Evolutionary conservation across 1,140 invertebrate species (phyloP).

Genomic region (Brachionus sp.): DNA sequence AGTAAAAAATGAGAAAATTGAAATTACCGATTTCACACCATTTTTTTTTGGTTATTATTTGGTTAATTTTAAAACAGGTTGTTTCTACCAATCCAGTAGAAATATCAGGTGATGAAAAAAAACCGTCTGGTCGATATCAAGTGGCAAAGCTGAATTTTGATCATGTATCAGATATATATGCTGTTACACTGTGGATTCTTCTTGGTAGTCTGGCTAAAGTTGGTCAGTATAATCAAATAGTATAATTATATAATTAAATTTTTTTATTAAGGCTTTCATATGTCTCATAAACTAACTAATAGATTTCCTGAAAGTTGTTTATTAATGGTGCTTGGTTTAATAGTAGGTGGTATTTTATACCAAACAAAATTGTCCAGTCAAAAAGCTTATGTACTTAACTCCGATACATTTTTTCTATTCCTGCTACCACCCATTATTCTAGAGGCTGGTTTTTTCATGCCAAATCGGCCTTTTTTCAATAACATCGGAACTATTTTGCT

Average conservation of each 20-base stretch:
- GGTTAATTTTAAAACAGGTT: not conserved
- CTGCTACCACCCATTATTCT: conserved; percentile 59
- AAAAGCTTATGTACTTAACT: conserved; percentile 52
- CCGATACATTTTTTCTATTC: conserved; percentile 58
- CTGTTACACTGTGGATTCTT: conserved; percentile 42
- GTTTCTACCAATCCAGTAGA: not conserved
- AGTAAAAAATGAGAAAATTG: not conserved
- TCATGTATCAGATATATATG: conserved; percentile 38
- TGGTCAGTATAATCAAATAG: not conserved
- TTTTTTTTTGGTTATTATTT: not conserved
- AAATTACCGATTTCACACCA: not conserved
- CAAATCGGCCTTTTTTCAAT: conserved; percentile 57
- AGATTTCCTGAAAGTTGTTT: conserved; percentile 79
- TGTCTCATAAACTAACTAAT: conserved; percentile 28
- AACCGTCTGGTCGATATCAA: conserved; percentile 12
- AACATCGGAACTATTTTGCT: conserved; percentile 58
- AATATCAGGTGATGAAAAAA: conserved; percentile 23
- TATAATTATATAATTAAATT: not conserved
- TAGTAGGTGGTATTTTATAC: conserved; percentile 67
- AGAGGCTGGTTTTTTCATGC: conserved; percentile 60
- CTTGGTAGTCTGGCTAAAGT: conserved; percentile 31
- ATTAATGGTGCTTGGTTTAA: conserved; percentile 86
- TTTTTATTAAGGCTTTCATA: conserved; percentile 34
- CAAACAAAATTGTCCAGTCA: conserved; percentile 48
- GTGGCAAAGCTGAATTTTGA: conserved; percentile 43